phyloP scores from a whole-genome alignment of 37 sponge, comb jelly and placozoan species.

The Geodia barretti region DNA sequence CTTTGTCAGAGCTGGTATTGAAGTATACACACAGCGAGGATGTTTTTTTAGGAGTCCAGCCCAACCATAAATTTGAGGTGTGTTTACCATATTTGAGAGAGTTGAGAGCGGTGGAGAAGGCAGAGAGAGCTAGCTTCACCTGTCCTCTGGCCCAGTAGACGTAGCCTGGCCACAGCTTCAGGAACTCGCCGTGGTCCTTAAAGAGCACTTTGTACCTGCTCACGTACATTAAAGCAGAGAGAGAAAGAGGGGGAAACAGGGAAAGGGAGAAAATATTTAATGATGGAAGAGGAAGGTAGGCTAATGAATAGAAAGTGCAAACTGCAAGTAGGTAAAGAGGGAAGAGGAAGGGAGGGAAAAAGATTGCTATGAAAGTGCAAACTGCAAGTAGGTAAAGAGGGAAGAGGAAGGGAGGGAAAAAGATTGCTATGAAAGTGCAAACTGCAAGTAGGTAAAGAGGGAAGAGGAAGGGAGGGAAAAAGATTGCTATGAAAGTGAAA shows the following conservation, averaged over 20 bases:
- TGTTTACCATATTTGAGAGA: conserved; percentile 6
- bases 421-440: too few relatives aligned
- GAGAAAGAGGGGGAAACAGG: not conserved
- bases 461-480: not conserved
- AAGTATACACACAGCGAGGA: too few relatives aligned
- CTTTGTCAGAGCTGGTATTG: too few relatives aligned
- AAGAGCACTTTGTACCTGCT: conserved; percentile 19
- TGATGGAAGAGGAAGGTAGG: not conserved
- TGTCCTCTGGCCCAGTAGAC: conserved; percentile 60
- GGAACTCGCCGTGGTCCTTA: not conserved
- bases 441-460: not conserved
- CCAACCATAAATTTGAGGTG: too few relatives aligned
- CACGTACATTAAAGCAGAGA: too few relatives aligned
- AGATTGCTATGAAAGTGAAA: too few relatives aligned
- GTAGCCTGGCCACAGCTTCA: conserved; percentile 55
- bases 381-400: not conserved
- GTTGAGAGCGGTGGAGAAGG: conserved; percentile 11
- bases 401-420: not conserved
- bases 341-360: not conserved
- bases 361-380: not conserved
- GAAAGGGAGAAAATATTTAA: not conserved
- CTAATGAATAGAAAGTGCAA: not conserved
- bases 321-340: too few relatives aligned
- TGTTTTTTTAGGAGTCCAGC: too few relatives aligned
- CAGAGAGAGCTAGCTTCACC: conserved; percentile 11